phyloP scores from a whole-genome alignment of 2,797 vertebrate species.

The Cossypha polioptera region DNA sequence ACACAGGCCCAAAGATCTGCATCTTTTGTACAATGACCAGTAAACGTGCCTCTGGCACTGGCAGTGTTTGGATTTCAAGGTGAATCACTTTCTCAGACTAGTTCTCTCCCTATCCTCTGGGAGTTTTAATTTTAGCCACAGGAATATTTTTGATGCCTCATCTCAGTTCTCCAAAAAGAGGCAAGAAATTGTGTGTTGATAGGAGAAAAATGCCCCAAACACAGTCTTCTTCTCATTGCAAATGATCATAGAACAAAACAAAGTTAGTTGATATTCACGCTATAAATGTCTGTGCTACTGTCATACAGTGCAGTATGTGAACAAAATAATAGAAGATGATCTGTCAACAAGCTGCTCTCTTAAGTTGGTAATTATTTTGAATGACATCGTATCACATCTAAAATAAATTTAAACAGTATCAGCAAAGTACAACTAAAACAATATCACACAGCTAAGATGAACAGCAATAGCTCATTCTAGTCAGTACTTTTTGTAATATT shows the following conservation, averaged over 20 bases:
- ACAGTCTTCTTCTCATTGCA: neutral
- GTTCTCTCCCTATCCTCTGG: neutral
- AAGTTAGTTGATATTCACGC: slow-evolving; percentile 59
- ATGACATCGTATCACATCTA: slow-evolving; percentile 69
- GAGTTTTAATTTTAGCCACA: neutral
- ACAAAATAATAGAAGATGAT: slow-evolving; percentile 71
- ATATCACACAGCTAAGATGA: slow-evolving; percentile 69
- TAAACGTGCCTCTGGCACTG: neutral
- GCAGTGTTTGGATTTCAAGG: neutral
- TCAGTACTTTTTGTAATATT: slow-evolving; percentile 74
- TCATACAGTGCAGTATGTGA: slow-evolving; percentile 68
- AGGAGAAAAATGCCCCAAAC: neutral
- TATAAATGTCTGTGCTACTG: slow-evolving; percentile 69
- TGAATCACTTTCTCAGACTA: neutral
- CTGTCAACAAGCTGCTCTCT: slow-evolving; percentile 75
- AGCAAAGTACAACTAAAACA: slow-evolving; percentile 65
- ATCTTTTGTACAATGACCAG: neutral
- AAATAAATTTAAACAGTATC: slow-evolving; percentile 70
- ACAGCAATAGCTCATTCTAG: slow-evolving; percentile 70
- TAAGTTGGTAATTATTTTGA: slow-evolving; percentile 72
- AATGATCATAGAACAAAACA: slow-evolving; percentile 26
- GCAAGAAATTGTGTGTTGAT: neutral
- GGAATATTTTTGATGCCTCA: neutral
- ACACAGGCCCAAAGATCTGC: neutral
- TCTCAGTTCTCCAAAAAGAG: neutral